A percentile compares a stretch with the other conserved stretches of the same genome.
Evolutionary conservation across 1,140 invertebrate genomes (phyloP).

Genomic region (Acromyrmex charruanus): DNA sequence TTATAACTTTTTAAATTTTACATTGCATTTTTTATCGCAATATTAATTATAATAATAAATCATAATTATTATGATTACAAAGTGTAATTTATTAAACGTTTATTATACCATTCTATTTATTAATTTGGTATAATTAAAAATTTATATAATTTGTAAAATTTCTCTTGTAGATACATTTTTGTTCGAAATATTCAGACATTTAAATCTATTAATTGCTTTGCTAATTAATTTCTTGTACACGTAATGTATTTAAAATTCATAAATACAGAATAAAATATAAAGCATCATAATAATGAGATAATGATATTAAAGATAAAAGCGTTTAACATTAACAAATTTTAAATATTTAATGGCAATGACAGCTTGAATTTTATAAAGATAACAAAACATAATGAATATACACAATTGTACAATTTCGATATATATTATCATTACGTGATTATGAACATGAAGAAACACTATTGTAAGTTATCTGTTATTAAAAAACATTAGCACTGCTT

Average conservation of each 20-base stretch:
- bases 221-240: conserved; percentile 15
- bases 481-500: background rate
- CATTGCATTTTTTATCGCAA: background rate
- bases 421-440: background rate
- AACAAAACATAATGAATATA: background rate
- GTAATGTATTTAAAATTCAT: conserved; percentile 1
- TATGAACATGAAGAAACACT: background rate
- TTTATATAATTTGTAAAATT: conserved; percentile 10
- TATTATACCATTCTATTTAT: background rate
- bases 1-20: conserved; percentile 5
- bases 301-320: background rate
- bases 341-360: background rate
- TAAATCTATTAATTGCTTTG: background rate
- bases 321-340: background rate
- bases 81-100: conserved; percentile 3
- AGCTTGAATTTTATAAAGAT: background rate
- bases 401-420: background rate
- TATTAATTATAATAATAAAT: background rate
- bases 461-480: background rate
- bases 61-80: background rate
- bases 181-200: conserved; percentile 6
- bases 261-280: conserved; percentile 10
- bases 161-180: background rate
- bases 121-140: conserved; percentile 7
- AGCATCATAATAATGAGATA: background rate